Base-by-base conservation (phyloP, 2,797 vertebrate species). In the Apogon talboti region DNA sequence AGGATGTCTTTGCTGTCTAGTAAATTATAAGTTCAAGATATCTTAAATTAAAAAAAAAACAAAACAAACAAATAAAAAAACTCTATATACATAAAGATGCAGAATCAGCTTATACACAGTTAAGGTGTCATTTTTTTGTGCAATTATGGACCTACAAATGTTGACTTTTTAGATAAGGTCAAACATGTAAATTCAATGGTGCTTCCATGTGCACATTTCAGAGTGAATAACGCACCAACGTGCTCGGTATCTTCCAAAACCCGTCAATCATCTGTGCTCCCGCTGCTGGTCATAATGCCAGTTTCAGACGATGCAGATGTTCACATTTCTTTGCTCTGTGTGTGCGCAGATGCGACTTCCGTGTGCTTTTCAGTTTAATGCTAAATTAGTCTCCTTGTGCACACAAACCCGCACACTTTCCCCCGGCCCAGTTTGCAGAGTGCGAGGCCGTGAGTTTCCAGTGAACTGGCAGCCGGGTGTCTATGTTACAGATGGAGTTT, bases 201-300 rank as follows among this genome's bases (percentile, higher is more conserved):
- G 33, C 33, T 10, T 35, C 7, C 33, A 35, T 35, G 33, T 10
- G 9, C 7, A 35, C 69, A 55, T 16, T 7, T 51, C 42, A 0
- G 15, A 49, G 46, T 21, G 55, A 67, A 74, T 54, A 57, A 54
- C 30, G 41, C 42, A 40, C 19, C 33, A 47, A 24, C 19, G 14
- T 6, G 38, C 58, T 73, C 58, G 49, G 47, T 42, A 66, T 63
- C 9, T 37, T 47, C n/a, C 66, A 21, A 35, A 35, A 42, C 15
- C 72, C 45, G 81, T 64, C 84, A 79, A 21, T 83, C 85, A 81
- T 50, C 47, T 49, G 4, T 38, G 53, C 57, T 59, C 76, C 37
- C 14, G 40, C 24, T 49, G 59, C 14, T 0, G 6, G 18, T 52
- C 46, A 50, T 59, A 38, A 68, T 37, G n/a, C 53, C 7, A 46